Base-by-base conservation (phyloP, 37 sponge, comb jelly and placozoan species). In the Petrosia ficiformis region DNA sequence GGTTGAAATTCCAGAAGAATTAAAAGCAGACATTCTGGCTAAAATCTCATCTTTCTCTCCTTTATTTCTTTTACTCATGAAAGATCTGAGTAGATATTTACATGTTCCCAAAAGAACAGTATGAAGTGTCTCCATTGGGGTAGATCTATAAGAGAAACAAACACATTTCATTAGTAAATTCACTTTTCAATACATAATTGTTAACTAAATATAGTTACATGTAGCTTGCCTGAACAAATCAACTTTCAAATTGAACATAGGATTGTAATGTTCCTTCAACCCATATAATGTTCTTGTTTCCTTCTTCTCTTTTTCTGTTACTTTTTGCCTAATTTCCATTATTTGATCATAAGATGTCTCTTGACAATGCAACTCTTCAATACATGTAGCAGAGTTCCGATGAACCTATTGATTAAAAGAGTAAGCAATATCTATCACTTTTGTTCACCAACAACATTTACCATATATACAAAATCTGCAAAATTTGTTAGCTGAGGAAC, bases 51-150 rank as follows among this genome's bases (percentile, higher is more conserved):
- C 34, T 58, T 74, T 81, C 31, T 64, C 65, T 44, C 42, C 25
- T 38, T 48, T 14, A n/a, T 59, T 41, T 22, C 60, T n/a, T 8
- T 31, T 39, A 4, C 35, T 34, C 82, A 81, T 81, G 4, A 71
- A n/a, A 19, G 42, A n/a, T n/a, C 56, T 22, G 34, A 81, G 21
- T 37, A 81, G 6, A 56, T 81, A 81, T 56, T 81, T 81, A 74
- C 73, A 81, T 4, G 74, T 39, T 8, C 82, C 82, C 24, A 81
- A 64, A 44, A 81, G 67, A 33, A 81, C 30, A 35, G 82, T 81
- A 57, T 81, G 82, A 24, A 81, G 68, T n/a, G 39, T 37, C 56
- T 81, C 82, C 48, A 81, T 54, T 57, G 74, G 82, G 37, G 82
- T 81, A 0, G 42, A 68, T 37, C 82, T 81, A 40, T 4, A 71